Conservation (phyloP, 2,888 invertebrate genomes). For the Halictus quadricinctus region DNA sequence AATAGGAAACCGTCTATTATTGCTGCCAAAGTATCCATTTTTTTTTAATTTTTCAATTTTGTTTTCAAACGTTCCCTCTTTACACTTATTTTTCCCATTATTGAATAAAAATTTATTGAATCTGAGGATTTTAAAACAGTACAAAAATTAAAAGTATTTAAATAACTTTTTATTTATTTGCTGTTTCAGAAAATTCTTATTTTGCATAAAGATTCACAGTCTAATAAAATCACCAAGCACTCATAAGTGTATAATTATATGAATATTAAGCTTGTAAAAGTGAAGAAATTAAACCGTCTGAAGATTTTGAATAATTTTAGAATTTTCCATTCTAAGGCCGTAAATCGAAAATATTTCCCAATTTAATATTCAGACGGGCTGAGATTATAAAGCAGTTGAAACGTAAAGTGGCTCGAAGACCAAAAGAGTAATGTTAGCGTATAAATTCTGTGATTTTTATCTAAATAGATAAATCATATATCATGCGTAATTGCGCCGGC, state of each 20-base stretch:
- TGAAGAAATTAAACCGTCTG: background rate
- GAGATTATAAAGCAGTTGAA: background rate
- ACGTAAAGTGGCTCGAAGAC: background rate
- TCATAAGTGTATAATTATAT: no score
- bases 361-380: background rate
- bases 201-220: background rate
- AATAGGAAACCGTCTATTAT: background rate
- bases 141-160: background rate
- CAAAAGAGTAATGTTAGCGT: conserved; percentile 12
- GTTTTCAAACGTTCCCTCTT: no score
- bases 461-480: conserved; percentile 26
- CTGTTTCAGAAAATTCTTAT: background rate
- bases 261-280: background rate
- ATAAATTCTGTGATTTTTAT: conserved; percentile 32
- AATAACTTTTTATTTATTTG: no score
- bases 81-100: no score
- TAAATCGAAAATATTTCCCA: background rate
- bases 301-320: background rate
- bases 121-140: no score
- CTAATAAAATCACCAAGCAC: no score
- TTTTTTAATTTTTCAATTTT: no score
- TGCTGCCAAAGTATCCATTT: no score
- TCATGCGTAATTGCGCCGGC: conserved; percentile 16
- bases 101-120: no score
- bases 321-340: background rate